phyloP scores from a whole-genome alignment of 2,888 invertebrate species.

The Desoria tigrina region DNA sequence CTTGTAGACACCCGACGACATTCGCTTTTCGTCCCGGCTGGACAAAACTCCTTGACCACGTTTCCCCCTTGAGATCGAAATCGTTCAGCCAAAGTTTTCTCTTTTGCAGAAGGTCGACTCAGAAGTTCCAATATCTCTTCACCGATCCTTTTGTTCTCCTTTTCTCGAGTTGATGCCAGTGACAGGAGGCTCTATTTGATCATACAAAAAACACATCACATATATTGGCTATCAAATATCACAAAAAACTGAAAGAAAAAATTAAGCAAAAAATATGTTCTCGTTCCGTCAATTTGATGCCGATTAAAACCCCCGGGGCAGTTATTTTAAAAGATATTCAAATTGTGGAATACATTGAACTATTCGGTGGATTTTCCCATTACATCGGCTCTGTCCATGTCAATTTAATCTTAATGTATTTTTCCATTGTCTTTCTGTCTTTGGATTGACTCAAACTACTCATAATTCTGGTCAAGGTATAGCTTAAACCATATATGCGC shows the following conservation, averaged over 20 bases:
- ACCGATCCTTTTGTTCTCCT: constrained; percentile 90
- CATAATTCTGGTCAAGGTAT: not conserved
- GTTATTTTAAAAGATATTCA: no score
- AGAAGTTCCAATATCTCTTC: constrained; percentile 92
- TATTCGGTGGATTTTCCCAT: no score
- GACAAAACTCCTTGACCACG: constrained; percentile 79
- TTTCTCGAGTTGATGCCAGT: constrained; percentile 92
- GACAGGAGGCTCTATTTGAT: constrained; percentile 72
- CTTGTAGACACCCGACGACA: constrained; percentile 64
- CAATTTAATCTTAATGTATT: no score
- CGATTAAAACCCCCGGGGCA: no score
- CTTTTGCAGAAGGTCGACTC: constrained; percentile 94
- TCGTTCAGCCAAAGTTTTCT: constrained; percentile 89
- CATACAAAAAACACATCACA: constrained; percentile 19
- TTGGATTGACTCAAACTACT: no score
- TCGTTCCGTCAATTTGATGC: not conserved
- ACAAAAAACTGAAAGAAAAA: constrained; percentile 9
- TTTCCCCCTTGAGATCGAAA: constrained; percentile 91
- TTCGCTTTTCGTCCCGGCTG: constrained; percentile 89
- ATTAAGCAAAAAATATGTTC: constrained; percentile 7
- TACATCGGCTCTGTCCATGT: no score
- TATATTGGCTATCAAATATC: no score
- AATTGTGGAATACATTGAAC: no score
- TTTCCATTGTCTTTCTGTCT: no score
- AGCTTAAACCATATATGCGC: not conserved